A percentile compares a stretch with the other conserved stretches of the same genome.
Evolutionary conservation across 2,888 invertebrate genomes (phyloP).

Genomic region (Lucinisca nassula): DNA sequence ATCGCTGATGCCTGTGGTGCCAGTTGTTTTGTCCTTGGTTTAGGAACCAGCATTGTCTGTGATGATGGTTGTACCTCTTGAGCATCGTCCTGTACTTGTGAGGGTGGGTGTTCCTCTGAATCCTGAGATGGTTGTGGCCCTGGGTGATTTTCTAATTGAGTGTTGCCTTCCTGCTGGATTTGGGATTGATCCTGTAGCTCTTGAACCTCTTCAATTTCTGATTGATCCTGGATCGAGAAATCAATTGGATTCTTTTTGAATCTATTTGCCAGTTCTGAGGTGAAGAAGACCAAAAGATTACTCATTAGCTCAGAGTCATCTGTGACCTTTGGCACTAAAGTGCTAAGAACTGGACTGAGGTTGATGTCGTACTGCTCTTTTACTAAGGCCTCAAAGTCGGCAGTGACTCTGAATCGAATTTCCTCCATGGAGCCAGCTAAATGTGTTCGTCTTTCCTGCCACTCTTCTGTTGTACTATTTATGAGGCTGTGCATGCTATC

Average conservation of each 20-base stretch:
- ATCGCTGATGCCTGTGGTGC: too few species aligned
- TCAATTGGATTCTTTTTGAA: not conserved
- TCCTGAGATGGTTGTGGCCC: too few species aligned
- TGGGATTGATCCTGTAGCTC: not conserved
- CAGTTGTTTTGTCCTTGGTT: too few species aligned
- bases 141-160: not conserved
- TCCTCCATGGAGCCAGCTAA: not conserved
- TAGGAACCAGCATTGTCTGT: too few species aligned
- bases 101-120: not conserved
- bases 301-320: not conserved
- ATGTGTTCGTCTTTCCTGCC: too few species aligned
- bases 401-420: not conserved
- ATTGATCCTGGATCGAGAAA: not conserved
- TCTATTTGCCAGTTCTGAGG: not conserved
- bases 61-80: too few species aligned
- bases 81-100: not conserved
- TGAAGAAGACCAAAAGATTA: not conserved
- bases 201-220: not conserved
- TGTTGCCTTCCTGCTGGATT: not conserved
- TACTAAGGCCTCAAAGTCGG: not conserved
- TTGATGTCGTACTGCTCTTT: not conserved
- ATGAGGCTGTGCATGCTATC: too few species aligned
- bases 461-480: too few species aligned
- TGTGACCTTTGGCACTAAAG: not conserved
- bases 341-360: not conserved